Evolutionary conservation across 2,797 vertebrate genomes (phyloP).

Genomic region (Arctocebus calabarensis): DNA sequence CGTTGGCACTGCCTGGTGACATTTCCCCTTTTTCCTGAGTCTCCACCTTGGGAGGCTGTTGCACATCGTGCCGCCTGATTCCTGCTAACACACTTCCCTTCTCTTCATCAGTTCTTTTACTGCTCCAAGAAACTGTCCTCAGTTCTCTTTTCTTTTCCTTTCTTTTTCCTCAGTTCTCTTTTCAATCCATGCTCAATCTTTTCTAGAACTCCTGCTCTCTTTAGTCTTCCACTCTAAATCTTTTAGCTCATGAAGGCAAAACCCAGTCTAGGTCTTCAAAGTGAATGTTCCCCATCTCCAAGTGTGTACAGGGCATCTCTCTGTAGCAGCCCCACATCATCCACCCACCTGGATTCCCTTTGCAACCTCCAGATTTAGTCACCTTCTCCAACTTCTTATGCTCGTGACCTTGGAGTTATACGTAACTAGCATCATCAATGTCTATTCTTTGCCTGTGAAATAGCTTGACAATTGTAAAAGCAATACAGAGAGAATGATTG

Average conservation of each 20-base stretch:
- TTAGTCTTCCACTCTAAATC: not conserved
- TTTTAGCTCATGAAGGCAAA: not conserved
- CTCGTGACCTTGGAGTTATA: not conserved
- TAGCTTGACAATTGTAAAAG: not conserved
- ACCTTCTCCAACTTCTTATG: not conserved
- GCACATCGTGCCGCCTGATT: not conserved
- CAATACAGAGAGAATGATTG: not conserved
- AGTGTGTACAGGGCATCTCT: too few relatives aligned
- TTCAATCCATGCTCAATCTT: not conserved
- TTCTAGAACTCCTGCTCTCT: not conserved
- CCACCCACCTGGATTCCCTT: not conserved
- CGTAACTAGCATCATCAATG: not conserved
- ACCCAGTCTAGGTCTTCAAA: not conserved
- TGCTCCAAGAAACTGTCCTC: not conserved
- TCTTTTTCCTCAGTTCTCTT: not conserved
- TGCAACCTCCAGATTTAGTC: not conserved
- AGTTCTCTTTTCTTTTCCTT: not conserved
- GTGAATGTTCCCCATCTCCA: not conserved
- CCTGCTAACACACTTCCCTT: not conserved
- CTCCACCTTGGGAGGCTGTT: not conserved
- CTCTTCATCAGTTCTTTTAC: not conserved
- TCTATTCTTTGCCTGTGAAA: not conserved
- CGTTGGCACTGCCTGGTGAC: not conserved
- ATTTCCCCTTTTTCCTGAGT: not conserved
- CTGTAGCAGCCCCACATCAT: too few relatives aligned